Base-by-base conservation (phyloP, 2,888 invertebrate genomes). In the Disparrhopalites patrizii region DNA sequence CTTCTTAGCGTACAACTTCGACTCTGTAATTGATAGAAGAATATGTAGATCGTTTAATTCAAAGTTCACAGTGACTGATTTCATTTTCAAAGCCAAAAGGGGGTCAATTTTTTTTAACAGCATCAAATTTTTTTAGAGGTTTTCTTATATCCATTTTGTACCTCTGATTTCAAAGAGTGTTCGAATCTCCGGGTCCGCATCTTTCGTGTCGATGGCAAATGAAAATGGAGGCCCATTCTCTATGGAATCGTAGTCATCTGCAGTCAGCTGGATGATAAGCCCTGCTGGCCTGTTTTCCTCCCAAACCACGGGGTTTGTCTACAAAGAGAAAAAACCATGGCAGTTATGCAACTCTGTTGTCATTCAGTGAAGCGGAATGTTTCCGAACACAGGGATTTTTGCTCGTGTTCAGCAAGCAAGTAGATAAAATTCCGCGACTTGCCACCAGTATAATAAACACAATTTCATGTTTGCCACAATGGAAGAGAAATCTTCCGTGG, bases 191-290 rank as follows among this genome's bases (percentile, higher is more conserved):
- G 82, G 80, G 27, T 85, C 83, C 0, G 88, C 87, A 23, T 84
- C 20, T 2, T 82, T 38, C 1, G 82, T 81, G 76, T 87, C 87
- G 58, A 92, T 81, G 2, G 81, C 80, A 79, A 89, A 89, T 2
- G 84, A 83, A 80, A 93, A 95, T 0, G 94, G 94, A 0, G 91
- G 88, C 0, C 94, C 94, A 77, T 93, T 93, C 73, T 86, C 60
- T 2, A 68, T 55, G 3, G 89, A 87, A 75, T 93, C 93, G 78
- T 88, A 87, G 79, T 93, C 93, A 50, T 86, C 87, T 0, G 92
- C 91, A 10, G 84, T 85, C 50, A 93, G 79, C 55, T 83, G 77
- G 0, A 80, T 84, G 13, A 88, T 87, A 67, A 83, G 83, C 0
- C 87, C 89, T 0, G 87, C 86, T 1, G 81, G 81, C 72, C 87